These are phyloP conservation scores for Homarus gammarus DNA, from an alignment of 2,888 invertebrate genomes.

Conservation along the genomic window DNA sequence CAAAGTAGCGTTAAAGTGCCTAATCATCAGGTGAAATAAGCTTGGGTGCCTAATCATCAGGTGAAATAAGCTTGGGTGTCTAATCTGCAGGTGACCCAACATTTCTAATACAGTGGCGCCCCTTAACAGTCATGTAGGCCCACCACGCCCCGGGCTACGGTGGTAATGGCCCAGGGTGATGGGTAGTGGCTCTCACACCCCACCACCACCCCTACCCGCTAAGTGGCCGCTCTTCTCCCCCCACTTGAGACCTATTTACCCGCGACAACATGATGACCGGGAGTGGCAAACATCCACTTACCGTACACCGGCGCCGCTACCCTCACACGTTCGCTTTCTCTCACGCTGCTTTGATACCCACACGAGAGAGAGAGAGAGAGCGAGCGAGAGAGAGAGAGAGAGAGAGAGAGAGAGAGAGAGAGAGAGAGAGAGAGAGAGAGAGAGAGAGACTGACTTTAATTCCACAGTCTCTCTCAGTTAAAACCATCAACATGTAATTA, in stretches of 20 bases:
- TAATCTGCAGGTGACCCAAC: too few species aligned
- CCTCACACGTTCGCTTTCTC: neutral
- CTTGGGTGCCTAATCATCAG: too few species aligned
- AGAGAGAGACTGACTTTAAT: neutral
- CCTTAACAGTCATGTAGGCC: too few species aligned
- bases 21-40: too few species aligned
- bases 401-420: neutral
- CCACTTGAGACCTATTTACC: conserved; percentile 3
- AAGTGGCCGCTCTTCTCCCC: neutral
- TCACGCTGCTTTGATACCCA: too few species aligned
- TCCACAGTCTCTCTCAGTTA: neutral
- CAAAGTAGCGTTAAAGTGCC: too few species aligned
- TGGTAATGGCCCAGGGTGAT: too few species aligned
- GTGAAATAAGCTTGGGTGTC: too few species aligned
- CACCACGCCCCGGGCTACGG: neutral
- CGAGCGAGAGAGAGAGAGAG: neutral
- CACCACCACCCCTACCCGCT: neutral
- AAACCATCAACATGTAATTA: too few species aligned
- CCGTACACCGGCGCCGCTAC: neutral
- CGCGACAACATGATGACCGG: neutral
- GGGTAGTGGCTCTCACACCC: too few species aligned
- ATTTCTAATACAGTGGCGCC: too few species aligned
- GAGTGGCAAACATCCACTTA: neutral
- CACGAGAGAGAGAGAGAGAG: too few species aligned
- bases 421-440: neutral